phyloP scores from a whole-genome alignment of 1,140 invertebrate species.

The Probaryconus sp. region DNA sequence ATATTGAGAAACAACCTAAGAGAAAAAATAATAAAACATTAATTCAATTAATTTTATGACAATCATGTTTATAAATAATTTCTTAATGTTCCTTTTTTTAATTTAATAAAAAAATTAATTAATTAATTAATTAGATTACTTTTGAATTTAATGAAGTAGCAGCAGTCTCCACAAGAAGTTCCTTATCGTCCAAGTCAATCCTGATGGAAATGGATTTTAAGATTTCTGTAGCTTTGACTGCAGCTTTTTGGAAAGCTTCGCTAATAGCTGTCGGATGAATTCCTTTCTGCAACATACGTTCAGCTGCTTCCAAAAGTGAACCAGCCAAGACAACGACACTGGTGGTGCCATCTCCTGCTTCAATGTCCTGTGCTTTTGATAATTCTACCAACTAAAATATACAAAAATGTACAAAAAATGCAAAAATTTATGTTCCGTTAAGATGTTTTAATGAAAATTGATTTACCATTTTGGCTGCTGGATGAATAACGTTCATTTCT shows the following conservation, averaged over 20 bases:
- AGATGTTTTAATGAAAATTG: too few species aligned
- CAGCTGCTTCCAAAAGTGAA: constrained; percentile 94
- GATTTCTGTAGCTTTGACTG: constrained; percentile 91
- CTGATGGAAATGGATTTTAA: constrained; percentile 91
- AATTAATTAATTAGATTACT: constrained; percentile 75
- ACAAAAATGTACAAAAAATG: constrained; percentile 32
- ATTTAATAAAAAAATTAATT: background rate
- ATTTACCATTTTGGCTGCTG: constrained; percentile 98
- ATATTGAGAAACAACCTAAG: constrained; percentile 96
- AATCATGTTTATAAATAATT: background rate
- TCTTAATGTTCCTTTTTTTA: constrained; percentile 1
- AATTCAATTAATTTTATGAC: constrained; percentile 1
- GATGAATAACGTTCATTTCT: constrained; percentile 99
- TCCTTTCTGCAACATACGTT: constrained; percentile 94
- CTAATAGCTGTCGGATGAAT: constrained; percentile 99
- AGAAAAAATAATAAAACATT: constrained; percentile 32
- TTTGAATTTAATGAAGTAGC: constrained; percentile 99
- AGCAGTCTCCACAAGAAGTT: constrained; percentile 94
- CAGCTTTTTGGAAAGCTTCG: constrained; percentile 92
- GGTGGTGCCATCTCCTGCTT: constrained; percentile 99
- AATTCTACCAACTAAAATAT: constrained; percentile 93
- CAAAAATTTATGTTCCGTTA: too few species aligned
- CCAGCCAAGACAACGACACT: constrained; percentile 98
- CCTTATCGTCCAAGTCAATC: constrained; percentile 92
- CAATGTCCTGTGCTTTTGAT: constrained; percentile 98